These are phyloP conservation scores for Premnoplex brunnescens DNA, from an alignment of 2,797 vertebrate species.

Conservation along the genomic window DNA sequence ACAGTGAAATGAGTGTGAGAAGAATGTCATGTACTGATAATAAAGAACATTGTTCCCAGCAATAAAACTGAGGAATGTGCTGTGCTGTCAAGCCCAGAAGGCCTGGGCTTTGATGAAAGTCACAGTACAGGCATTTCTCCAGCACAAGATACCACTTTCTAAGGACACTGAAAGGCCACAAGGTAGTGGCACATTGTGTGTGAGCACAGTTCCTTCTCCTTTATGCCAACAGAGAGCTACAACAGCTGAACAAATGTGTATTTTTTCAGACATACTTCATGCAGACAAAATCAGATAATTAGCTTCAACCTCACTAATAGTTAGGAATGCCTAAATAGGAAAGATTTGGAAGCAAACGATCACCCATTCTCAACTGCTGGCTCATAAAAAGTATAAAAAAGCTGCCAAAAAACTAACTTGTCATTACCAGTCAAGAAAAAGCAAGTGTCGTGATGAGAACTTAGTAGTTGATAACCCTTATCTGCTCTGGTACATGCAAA, in stretches of 20 bases:
- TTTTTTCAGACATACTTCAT: background rate
- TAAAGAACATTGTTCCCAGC: background rate
- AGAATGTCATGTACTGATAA: background rate
- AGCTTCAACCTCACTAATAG: background rate
- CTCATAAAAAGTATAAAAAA: background rate
- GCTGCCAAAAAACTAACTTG: background rate
- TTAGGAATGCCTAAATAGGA: background rate
- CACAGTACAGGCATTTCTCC: background rate
- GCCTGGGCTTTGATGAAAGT: background rate
- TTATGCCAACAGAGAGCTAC: background rate
- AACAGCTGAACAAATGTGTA: background rate
- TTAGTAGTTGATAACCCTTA: background rate
- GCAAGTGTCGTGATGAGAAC: background rate
- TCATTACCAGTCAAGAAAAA: background rate
- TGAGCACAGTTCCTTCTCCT: background rate
- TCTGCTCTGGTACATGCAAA: rapidly evolving
- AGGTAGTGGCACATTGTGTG: background rate
- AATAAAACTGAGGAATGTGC: background rate
- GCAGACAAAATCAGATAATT: background rate
- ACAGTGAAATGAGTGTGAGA: background rate
- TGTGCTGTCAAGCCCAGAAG: background rate
- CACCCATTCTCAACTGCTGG: background rate
- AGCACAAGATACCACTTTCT: background rate
- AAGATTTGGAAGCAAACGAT: background rate
- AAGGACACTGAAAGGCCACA: background rate